Percentiles rank a stretch among this genome's conserved stretches.
Evolutionary conservation across 1,140 invertebrate species (phyloP).

Genomic region (Panonychus citri): DNA sequence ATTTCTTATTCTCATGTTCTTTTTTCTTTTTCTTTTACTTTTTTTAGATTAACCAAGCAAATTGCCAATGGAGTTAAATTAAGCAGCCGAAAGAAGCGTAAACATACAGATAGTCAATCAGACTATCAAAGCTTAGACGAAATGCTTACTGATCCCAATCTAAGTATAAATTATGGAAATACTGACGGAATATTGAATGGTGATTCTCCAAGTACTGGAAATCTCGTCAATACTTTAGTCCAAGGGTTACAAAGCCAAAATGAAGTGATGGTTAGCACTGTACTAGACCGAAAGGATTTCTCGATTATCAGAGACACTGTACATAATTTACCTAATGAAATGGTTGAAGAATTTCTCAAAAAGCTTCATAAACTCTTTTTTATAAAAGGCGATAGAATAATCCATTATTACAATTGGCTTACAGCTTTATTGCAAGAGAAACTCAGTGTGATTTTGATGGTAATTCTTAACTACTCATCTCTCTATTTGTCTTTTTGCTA

Average conservation of each 20-base stretch:
- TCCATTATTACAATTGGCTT: background rate
- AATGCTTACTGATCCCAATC: background rate
- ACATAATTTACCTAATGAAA: background rate
- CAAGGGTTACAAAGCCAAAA: background rate
- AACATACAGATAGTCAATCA: background rate
- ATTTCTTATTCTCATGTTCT: background rate
- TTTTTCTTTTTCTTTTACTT: background rate
- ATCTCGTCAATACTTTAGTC: conserved; percentile 7
- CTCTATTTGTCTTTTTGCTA: background rate
- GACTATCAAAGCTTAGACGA: background rate
- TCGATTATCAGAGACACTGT: background rate
- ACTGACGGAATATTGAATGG: background rate
- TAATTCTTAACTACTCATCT: background rate
- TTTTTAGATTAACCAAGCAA: background rate
- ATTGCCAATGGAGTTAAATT: background rate
- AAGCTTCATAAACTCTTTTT: background rate
- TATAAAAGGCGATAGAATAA: background rate
- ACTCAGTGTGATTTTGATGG: background rate
- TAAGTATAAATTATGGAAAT: background rate
- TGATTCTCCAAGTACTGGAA: conserved; percentile 6
- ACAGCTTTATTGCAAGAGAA: background rate
- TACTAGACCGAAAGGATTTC: background rate
- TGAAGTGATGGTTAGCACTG: background rate
- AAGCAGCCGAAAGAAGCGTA: background rate
- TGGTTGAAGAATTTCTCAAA: background rate